Evolutionary conservation across 2,888 invertebrate species (phyloP).

Genomic region (Torymus texanus): DNA sequence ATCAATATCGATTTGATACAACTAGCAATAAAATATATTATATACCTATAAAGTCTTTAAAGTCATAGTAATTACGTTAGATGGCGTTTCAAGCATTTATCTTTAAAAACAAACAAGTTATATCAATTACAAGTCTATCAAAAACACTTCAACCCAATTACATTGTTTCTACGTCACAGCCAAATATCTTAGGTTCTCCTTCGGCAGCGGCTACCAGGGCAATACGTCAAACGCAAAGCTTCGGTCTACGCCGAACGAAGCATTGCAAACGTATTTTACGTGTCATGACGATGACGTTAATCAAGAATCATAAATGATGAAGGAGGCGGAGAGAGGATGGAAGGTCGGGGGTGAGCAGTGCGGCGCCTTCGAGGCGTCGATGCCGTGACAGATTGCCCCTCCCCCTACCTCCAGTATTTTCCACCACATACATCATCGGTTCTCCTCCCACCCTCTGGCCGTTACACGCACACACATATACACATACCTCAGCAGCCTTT

Average conservation of each 20-base stretch:
- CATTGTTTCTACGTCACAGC: background rate
- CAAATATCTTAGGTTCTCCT: conserved; percentile 10
- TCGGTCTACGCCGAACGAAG: background rate
- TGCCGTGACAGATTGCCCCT: conserved; percentile 73
- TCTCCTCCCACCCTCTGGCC: conserved; percentile 28
- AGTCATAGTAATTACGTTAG: too few species aligned
- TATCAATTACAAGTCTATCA: too few species aligned
- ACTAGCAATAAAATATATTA: too few species aligned
- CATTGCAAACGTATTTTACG: conserved; percentile 53
- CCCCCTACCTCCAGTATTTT: conserved; percentile 67
- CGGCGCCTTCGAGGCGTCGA: conserved; percentile 69
- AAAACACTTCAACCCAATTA: too few species aligned
- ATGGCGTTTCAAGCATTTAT: too few species aligned
- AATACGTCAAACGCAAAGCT: conserved; percentile 39
- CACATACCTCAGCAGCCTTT: conserved; percentile 62
- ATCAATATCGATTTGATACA: too few species aligned
- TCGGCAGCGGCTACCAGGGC: background rate
- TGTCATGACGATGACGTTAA: conserved; percentile 51
- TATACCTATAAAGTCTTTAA: too few species aligned
- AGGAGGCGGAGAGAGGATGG: conserved; percentile 27
- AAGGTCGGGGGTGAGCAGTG: conserved; percentile 31
- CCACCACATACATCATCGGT: conserved; percentile 74
- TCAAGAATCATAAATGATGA: conserved; percentile 57
- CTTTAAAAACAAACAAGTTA: too few species aligned
- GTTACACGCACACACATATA: conserved; percentile 23